These are phyloP conservation scores for Lysandra coridon DNA, from an alignment of 2,888 invertebrate species.

Conservation along the genomic window DNA sequence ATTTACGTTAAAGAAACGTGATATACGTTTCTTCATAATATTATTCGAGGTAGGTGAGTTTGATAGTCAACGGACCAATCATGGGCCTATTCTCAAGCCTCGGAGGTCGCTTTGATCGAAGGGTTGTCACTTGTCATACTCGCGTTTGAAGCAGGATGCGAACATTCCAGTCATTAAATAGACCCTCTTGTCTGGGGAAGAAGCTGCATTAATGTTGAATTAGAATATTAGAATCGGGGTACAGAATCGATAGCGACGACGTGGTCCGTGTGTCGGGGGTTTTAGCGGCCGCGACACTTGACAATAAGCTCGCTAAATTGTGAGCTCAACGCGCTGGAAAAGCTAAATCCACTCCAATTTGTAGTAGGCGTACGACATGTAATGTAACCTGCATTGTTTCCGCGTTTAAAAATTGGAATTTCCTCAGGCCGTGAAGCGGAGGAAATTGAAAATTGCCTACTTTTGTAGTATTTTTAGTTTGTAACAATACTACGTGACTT, in stretches of 20 bases:
- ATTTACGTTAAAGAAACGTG: too few species aligned
- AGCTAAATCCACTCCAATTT: conserved; percentile 41
- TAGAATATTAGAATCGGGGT: background rate
- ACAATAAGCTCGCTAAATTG: conserved; percentile 56
- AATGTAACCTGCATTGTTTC: conserved; percentile 51
- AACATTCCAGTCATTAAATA: too few species aligned
- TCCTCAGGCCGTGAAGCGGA: conserved; percentile 47
- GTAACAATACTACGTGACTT: too few species aligned
- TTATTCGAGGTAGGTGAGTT: too few species aligned
- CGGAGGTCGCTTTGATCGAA: too few species aligned
- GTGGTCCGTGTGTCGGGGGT: conserved; percentile 25
- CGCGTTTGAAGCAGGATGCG: too few species aligned
- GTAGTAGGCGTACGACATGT: conserved; percentile 27
- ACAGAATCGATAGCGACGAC: conserved; percentile 2
- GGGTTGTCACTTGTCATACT: too few species aligned
- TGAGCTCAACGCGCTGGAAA: conserved; percentile 40
- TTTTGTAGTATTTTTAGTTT: background rate
- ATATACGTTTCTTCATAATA: too few species aligned
- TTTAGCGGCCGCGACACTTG: conserved; percentile 49
- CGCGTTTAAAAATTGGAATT: conserved; percentile 57
- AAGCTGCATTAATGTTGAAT: background rate
- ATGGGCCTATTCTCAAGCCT: too few species aligned
- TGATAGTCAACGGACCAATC: too few species aligned
- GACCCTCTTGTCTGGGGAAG: too few species aligned
- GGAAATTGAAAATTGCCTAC: conserved; percentile 42